Evolutionary conservation across 2,888 invertebrate species (phyloP).

Genomic region (Gnatocerus cornutus): DNA sequence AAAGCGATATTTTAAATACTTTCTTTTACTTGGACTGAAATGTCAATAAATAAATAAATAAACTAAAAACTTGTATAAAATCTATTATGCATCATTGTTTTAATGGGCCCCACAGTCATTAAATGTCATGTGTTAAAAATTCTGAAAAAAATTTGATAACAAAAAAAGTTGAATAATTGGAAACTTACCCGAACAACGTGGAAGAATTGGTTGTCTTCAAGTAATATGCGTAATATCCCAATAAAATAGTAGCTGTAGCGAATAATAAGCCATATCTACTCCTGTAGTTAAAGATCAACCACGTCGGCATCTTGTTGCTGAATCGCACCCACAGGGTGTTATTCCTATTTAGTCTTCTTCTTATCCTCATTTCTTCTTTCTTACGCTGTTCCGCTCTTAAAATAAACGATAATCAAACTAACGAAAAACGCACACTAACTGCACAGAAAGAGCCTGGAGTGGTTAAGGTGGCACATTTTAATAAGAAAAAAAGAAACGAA

Average conservation of each 20-base stretch:
- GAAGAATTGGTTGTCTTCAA: slow-evolving; percentile 70
- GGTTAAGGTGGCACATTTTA: slow-evolving; percentile 28
- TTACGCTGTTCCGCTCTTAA: slow-evolving; percentile 76
- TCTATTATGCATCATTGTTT: slow-evolving; percentile 60
- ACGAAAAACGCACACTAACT: slow-evolving; percentile 25
- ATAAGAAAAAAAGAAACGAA: slow-evolving; percentile 40
- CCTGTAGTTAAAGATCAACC: slow-evolving; percentile 70
- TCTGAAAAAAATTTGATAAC: slow-evolving; percentile 56
- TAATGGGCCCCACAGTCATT: slow-evolving; percentile 61
- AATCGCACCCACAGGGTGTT: slow-evolving; percentile 65
- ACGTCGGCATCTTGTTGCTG: slow-evolving; percentile 67
- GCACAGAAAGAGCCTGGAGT: slow-evolving; percentile 17
- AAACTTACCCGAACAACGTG: slow-evolving; percentile 64
- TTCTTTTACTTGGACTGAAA: background rate
- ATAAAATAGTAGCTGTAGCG: slow-evolving; percentile 75
- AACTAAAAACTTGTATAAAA: slow-evolving; percentile 64
- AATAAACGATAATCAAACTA: slow-evolving; percentile 50
- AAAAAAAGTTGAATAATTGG: background rate
- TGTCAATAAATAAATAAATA: slow-evolving; percentile 33
- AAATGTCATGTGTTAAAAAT: slow-evolving; percentile 65
- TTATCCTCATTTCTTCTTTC: slow-evolving; percentile 74
- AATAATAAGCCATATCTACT: slow-evolving; percentile 71
- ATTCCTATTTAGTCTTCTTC: slow-evolving; percentile 70
- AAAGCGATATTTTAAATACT: slow-evolving; percentile 17
- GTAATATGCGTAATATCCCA: slow-evolving; percentile 77